Percentiles rank a stretch among this genome's conserved stretches.
Evolutionary conservation across 2,888 invertebrate genomes (phyloP).

Genomic region (Emesis castigata): DNA sequence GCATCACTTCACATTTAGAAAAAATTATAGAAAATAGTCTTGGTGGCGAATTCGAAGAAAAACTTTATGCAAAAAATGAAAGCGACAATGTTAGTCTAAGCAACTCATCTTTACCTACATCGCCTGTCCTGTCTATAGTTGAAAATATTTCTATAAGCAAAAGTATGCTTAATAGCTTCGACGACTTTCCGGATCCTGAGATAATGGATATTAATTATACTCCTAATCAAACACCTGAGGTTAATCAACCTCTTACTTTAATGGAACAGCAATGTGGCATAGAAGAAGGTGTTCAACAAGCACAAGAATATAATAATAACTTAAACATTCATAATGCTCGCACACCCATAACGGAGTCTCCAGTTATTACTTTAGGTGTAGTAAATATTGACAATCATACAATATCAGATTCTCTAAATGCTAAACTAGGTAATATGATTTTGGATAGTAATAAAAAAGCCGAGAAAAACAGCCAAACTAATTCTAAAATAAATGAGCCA

Average conservation of each 20-base stretch:
- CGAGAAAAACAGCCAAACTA: constrained; percentile 67
- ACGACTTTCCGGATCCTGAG: constrained; percentile 53
- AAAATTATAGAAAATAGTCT: constrained; percentile 75
- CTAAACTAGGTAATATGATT: constrained; percentile 76
- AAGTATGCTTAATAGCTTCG: constrained; percentile 70
- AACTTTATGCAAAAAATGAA: not conserved
- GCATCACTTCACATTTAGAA: constrained; percentile 66
- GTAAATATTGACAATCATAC: constrained; percentile 74
- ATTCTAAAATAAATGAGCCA: constrained; percentile 41
- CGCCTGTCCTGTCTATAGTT: constrained; percentile 82
- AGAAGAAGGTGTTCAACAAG: constrained; percentile 58
- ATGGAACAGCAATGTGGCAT: constrained; percentile 78
- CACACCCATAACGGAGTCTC: constrained; percentile 72
- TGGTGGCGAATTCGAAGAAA: constrained; percentile 13
- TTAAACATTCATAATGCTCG: constrained; percentile 44
- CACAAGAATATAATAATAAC: constrained; percentile 50
- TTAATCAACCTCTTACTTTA: constrained; percentile 78
- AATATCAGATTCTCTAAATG: constrained; percentile 77
- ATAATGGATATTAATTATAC: constrained; percentile 19
- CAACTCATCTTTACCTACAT: constrained; percentile 78
- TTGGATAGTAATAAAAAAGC: constrained; percentile 81
- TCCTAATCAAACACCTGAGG: constrained; percentile 69
- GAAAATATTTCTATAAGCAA: constrained; percentile 80
- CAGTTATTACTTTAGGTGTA: constrained; percentile 73
- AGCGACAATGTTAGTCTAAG: constrained; percentile 75